phyloP scores from a whole-genome alignment of 2,888 invertebrate species.

The Nyleta sp. region DNA sequence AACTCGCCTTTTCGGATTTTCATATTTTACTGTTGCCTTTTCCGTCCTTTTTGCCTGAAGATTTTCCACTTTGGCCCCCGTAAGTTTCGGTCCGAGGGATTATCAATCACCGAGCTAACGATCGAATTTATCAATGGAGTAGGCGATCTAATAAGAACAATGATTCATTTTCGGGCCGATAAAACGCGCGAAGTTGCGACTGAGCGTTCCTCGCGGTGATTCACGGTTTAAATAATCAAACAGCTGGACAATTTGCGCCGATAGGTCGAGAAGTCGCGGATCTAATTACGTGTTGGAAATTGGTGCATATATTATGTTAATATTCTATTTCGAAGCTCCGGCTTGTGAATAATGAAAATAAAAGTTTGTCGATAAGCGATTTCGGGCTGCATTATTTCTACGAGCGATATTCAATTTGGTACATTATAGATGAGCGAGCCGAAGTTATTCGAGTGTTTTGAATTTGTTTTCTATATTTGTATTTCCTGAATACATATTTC shows the following conservation, averaged over 20 bases:
- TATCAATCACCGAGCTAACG: slow-evolving; percentile 38
- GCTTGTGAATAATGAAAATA: background rate
- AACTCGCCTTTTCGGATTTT: slow-evolving; percentile 42
- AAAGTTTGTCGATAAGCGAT: background rate
- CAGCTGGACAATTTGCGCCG: background rate
- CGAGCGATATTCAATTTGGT: no score
- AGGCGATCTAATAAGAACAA: slow-evolving; percentile 31
- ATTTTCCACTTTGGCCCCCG: slow-evolving; percentile 11
- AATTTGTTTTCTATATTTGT: no score
- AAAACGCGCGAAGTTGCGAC: slow-evolving; percentile 4
- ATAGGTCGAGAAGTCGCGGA: no score
- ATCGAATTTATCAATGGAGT: slow-evolving; percentile 36
- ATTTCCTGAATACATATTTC: background rate
- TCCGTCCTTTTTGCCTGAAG: background rate
- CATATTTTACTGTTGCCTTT: slow-evolving; percentile 35
- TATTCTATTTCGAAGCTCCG: no score
- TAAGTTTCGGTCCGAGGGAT: slow-evolving; percentile 17
- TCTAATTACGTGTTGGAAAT: no score
- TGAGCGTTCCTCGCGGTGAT: background rate
- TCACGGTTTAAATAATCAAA: slow-evolving; percentile 5
- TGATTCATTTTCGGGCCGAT: slow-evolving; percentile 21
- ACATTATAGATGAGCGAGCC: no score
- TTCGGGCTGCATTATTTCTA: no score
- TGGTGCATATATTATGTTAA: background rate
- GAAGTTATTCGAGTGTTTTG: no score